Evolutionary conservation across 2,113 vertebrate species (phyloP), one percentile per base, ranked within the genome.

Genomic region (Gallinago paraguaiae): DNA sequence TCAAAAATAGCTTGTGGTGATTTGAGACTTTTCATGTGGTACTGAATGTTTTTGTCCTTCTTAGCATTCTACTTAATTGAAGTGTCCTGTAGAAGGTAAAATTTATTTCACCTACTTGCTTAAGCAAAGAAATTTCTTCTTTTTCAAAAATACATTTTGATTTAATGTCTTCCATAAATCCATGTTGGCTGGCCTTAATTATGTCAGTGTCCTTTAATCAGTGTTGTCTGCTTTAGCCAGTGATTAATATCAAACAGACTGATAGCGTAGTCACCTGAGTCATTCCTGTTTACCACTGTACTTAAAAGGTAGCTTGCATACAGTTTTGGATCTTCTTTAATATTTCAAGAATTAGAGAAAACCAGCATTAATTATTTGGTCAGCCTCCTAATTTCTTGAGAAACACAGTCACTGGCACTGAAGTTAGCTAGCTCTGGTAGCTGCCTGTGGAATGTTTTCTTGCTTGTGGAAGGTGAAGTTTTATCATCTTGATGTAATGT

Each of bases 161-260:
- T 61, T 82, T 30, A 77, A 63, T 84, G 53, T 48, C 35, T 89
- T 95, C 61, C 46, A 28, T 86, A 71, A 95, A 79, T 79, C 63
- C 8, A 0, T n/a, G 67, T 48, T 94, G 63, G 25, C 43, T 88
- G 87, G 28, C 59, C 63, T 86, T 91, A 94, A 90, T 95, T 93
- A 65, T 95, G 74, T 72, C 79, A 46, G 67, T 59, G 84, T 85
- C 87, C 92, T 95, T 92, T 95, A 95, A 91, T 96, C 78, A 88
- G 74, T 35, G 65, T 69, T 89, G 77, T 84, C 84, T 95, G 67
- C 57, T 90, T 90, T 45, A 90, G 81, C 84, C 70, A 68, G 10
- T 91, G 90, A 87, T 92, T 92, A 85, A 76, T 93, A 69, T 87
- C 35, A 57, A 23, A 54, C 41, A 83, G 61, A n/a, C 59, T 56